Evolutionary conservation across 2,113 vertebrate species (phyloP).

Genomic region (Garra rufa): DNA sequence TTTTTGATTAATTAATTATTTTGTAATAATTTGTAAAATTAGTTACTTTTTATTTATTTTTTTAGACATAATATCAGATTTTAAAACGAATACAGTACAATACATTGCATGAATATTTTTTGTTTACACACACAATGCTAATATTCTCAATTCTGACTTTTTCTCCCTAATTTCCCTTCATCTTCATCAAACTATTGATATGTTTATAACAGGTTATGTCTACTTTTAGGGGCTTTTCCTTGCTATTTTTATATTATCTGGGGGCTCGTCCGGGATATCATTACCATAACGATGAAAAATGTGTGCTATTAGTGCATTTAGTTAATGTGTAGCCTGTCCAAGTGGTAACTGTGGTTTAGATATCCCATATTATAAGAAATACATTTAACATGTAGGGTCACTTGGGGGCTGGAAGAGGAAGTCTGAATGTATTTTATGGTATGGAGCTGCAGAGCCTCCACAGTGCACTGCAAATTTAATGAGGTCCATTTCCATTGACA

Average conservation of each 20-base stretch:
- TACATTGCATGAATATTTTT: no score
- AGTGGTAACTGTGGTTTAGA: conserved; percentile 58
- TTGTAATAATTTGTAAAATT: no score
- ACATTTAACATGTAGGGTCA: conserved; percentile 56
- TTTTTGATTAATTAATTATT: no score
- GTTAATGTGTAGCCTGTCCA: conserved; percentile 62
- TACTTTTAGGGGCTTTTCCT: not conserved
- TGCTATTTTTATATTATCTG: not conserved
- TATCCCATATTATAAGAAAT: conserved; percentile 63
- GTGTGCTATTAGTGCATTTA: conserved; percentile 58
- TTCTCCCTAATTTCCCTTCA: no score
- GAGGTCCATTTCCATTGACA: conserved; percentile 38
- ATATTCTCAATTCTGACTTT: no score
- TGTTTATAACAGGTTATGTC: not conserved
- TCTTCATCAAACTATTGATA: not conserved
- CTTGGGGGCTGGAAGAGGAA: conserved; percentile 31
- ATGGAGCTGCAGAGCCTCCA: conserved; percentile 17
- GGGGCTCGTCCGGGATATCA: not conserved
- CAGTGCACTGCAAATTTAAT: conserved; percentile 38
- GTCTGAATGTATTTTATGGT: conserved; percentile 39
- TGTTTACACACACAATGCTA: no score
- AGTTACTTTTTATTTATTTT: no score
- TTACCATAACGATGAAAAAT: not conserved
- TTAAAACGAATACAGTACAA: no score
- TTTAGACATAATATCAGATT: no score